Base-by-base conservation (phyloP, 1,140 invertebrate genomes). In the Trichoplusia ni region DNA sequence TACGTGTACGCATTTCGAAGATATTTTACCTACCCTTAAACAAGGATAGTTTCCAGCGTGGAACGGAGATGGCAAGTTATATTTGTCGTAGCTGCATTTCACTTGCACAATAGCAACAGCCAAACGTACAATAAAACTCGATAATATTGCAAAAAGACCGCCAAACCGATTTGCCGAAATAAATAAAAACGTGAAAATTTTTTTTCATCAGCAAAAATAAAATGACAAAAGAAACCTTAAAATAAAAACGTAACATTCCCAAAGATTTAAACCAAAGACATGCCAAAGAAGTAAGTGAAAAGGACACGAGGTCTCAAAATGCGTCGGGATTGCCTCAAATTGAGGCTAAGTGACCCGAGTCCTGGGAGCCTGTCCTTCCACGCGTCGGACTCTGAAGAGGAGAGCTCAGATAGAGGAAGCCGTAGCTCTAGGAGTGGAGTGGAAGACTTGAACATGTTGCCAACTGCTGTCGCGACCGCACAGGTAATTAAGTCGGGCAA, bases 371-470 rank as follows among this genome's bases (percentile, higher is more conserved):
- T 77, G 5, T 84, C 83, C 5, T 77, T 80, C 35, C 84, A 89
- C 47, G 77, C 84, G 8, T 90, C 88, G 38, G 86, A 90, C 63
- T 90, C 86, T 7, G 90, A 90, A 56, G 90, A 92, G 67, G 88
- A 89, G 29, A 79, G 70, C 62, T 75, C 71, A 3, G 82, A 87
- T 37, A 69, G 82, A 29, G 67, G 77, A 5, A 67, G 59, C 25
- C 69, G 81, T 23, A 73, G 72, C 29, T 67, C 78, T 31, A 69
- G 71, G 33, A 74, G 73, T 51, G 70, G 64, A 4, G 44, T 61
- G 13, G 78, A 80, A 37, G 75, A 85, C 18, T 42, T 53, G 31
- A 68, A 68, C 49, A 75, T 73, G 63, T 60, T 83, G 35, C 78
- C 77, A 7, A 56, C 69, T 11, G 73, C 75, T 31, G 71, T 82